phyloP scores from a whole-genome alignment of 2,113 vertebrate species.

The Clinocottus analis region DNA sequence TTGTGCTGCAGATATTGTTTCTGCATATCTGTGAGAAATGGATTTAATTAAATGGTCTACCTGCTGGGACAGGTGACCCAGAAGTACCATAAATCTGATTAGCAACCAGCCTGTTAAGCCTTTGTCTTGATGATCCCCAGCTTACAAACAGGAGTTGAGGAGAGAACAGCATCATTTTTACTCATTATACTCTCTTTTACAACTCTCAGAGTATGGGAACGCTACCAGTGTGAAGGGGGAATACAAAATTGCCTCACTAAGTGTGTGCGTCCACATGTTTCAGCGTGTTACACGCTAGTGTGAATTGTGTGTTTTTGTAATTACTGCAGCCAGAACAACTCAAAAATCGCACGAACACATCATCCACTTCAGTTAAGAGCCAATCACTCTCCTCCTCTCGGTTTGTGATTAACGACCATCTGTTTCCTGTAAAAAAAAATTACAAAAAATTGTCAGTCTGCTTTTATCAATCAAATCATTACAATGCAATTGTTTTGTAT shows the following conservation, averaged over 20 bases:
- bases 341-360: constrained; percentile 39
- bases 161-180: constrained; percentile 35
- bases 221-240: neutral
- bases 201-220: neutral
- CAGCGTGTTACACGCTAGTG: neutral
- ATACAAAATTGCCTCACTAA: neutral
- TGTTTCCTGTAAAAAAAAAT: constrained; percentile 42
- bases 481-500: neutral
- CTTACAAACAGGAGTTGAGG: constrained; percentile 14
- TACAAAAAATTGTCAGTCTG: neutral
- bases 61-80: constrained; percentile 40
- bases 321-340: constrained; percentile 34
- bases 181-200: constrained; percentile 49
- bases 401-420: constrained; percentile 54
- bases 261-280: neutral
- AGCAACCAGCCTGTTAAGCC: constrained; percentile 13
- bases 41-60: constrained; percentile 5
- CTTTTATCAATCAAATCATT: constrained; percentile 28
- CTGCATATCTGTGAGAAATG: constrained; percentile 34
- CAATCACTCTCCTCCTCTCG: constrained; percentile 34
- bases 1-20: constrained; percentile 46
- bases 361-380: constrained; percentile 54
- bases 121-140: constrained; percentile 22
- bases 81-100: constrained; percentile 17
- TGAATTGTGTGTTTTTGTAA: constrained; percentile 27